phyloP scores from a whole-genome alignment of 1,140 invertebrate genomes.

The Temnothorax curvispinosus region DNA sequence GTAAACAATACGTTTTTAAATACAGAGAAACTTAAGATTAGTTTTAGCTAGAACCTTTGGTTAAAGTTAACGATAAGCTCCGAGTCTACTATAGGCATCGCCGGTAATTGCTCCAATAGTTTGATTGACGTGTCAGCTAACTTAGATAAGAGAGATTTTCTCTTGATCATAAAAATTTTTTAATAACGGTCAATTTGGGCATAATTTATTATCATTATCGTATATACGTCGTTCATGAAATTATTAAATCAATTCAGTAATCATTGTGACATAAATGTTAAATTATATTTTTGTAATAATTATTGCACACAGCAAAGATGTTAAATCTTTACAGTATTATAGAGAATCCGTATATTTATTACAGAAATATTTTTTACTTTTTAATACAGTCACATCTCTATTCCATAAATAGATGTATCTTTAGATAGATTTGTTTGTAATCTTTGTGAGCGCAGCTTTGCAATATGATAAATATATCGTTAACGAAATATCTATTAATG shows the following conservation, averaged over 20 bases:
- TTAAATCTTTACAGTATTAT: neutral
- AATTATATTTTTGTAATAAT: neutral
- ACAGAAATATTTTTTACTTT: neutral
- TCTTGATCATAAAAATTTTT: neutral
- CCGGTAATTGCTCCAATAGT: conserved; percentile 15
- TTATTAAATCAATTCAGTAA: neutral
- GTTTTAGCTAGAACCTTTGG: neutral
- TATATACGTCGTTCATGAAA: neutral
- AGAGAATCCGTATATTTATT: neutral
- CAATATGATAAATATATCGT: neutral
- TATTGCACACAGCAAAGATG: neutral
- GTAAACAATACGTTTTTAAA: neutral
- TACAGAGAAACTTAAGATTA: conserved; percentile 15
- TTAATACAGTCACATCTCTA: neutral
- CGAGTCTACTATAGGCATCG: neutral
- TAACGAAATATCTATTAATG: neutral
- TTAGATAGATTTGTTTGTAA: neutral
- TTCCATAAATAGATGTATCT: neutral
- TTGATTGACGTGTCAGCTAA: conserved; percentile 1
- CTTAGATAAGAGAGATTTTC: conserved; percentile 18
- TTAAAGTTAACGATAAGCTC: conserved; percentile 5
- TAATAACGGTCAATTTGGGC: neutral
- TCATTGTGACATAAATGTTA: neutral
- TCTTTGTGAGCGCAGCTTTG: neutral
- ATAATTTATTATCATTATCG: neutral